Conservation (phyloP, 2,888 invertebrate species). For the Dolomedes plantarius region DNA sequence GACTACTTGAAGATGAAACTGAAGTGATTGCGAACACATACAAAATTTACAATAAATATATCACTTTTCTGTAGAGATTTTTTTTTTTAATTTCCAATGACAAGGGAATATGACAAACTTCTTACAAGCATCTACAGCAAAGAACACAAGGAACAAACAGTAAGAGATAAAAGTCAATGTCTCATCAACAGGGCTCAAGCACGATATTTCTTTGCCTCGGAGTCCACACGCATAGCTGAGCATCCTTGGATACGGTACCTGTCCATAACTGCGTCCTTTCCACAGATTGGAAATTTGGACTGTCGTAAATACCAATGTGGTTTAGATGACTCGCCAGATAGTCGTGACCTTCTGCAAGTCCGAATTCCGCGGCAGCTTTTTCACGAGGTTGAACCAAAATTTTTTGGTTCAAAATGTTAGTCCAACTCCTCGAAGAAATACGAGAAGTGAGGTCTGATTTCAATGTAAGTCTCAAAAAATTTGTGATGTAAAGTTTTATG, state of each 20-base stretch:
- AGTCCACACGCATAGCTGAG: not conserved
- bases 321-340: not conserved
- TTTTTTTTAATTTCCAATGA: too few relatives aligned
- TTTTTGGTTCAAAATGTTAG: too few relatives aligned
- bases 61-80: too few relatives aligned
- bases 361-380: not conserved
- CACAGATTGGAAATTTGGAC: conserved; percentile 1
- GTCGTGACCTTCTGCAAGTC: not conserved
- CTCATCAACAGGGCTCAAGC: not conserved
- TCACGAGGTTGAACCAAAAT: not conserved
- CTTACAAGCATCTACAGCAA: too few relatives aligned
- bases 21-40: too few relatives aligned
- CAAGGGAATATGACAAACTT: too few relatives aligned
- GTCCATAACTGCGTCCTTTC: not conserved
- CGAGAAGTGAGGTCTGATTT: not conserved
- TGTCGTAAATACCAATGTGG: not conserved
- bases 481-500: conserved; percentile 1
- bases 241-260: too few relatives aligned
- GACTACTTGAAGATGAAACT: too few relatives aligned
- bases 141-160: too few relatives aligned
- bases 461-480: not conserved
- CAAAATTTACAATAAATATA: too few relatives aligned
- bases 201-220: not conserved
- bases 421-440: not conserved
- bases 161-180: too few relatives aligned